A percentile compares a stretch with the other conserved stretches of the same genome.
phyloP scores from a whole-genome alignment of 2,797 vertebrate genomes.

The Stomatorhinus walkeri region DNA sequence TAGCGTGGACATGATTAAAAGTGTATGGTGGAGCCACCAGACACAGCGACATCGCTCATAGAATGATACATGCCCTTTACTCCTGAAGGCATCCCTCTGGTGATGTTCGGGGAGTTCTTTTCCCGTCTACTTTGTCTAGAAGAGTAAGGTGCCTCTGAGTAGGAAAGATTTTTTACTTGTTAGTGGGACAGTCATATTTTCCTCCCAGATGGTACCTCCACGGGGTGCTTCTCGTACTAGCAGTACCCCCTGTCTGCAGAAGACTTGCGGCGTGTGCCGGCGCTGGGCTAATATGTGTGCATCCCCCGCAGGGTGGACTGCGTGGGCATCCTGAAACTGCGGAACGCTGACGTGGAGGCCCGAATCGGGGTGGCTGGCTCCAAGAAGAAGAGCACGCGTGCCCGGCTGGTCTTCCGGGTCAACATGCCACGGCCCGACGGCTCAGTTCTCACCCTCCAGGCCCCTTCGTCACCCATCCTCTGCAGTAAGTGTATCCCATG shows the following conservation, averaged over 20 bases:
- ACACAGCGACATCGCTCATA: neutral
- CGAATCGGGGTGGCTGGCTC: constrained; percentile 92
- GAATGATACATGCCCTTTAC: neutral
- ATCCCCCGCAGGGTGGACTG: constrained; percentile 79
- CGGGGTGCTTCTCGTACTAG: neutral
- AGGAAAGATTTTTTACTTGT: neutral
- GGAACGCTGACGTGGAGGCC: constrained; percentile 95
- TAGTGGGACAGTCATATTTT: neutral
- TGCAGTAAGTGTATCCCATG: constrained; percentile 78
- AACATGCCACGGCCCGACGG: constrained; percentile 84
- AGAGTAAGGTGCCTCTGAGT: neutral
- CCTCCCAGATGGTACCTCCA: neutral
- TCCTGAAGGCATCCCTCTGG: neutral
- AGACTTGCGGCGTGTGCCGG: neutral
- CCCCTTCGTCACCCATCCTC: constrained; percentile 83
- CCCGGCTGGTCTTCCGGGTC: constrained; percentile 89
- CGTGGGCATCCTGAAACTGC: constrained; percentile 91
- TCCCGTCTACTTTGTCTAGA: neutral
- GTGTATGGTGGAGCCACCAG: neutral
- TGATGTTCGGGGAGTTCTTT: neutral
- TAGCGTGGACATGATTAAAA: neutral
- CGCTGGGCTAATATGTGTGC: constrained; percentile 19
- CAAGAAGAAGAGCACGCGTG: constrained; percentile 97
- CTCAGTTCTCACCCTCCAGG: constrained; percentile 83
- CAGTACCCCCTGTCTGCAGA: neutral